phyloP scores from a whole-genome alignment of 2,797 vertebrate genomes.

The Pteronotus mesoamericanus region DNA sequence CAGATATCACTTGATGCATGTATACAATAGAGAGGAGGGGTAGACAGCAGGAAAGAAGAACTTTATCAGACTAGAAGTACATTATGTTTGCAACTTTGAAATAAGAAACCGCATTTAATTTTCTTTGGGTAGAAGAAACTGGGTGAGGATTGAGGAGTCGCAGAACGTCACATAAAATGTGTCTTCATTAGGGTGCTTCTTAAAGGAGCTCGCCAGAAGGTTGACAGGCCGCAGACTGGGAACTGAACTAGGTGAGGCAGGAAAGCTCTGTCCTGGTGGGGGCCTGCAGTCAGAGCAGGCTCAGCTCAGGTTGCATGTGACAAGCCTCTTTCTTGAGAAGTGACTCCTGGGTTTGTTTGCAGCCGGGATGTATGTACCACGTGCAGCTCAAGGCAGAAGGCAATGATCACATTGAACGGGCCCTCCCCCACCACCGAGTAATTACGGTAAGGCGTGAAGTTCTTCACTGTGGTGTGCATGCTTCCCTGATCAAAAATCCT shows the following conservation, averaged over 20 bases:
- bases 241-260: background rate
- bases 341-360: slow-evolving; percentile 65
- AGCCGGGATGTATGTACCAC: slow-evolving; percentile 92
- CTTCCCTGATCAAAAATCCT: too few relatives aligned
- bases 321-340: background rate
- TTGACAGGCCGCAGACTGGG: background rate
- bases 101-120: background rate
- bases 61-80: background rate
- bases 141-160: background rate
- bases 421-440: slow-evolving; percentile 91
- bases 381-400: slow-evolving; percentile 95
- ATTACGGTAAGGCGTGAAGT: slow-evolving; percentile 85
- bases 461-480: rapidly evolving
- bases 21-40: rapidly evolving
- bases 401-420: slow-evolving; percentile 97
- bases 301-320: rapidly evolving
- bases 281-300: background rate
- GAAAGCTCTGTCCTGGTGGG: rapidly evolving
- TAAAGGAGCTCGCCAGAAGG: background rate
- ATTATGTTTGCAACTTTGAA: background rate
- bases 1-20: rapidly evolving
- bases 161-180: background rate
- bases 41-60: background rate
- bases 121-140: background rate
- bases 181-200: background rate